phyloP scores from a whole-genome alignment of 2,888 invertebrate species.

The Gastracanthus pulcherrimus region DNA sequence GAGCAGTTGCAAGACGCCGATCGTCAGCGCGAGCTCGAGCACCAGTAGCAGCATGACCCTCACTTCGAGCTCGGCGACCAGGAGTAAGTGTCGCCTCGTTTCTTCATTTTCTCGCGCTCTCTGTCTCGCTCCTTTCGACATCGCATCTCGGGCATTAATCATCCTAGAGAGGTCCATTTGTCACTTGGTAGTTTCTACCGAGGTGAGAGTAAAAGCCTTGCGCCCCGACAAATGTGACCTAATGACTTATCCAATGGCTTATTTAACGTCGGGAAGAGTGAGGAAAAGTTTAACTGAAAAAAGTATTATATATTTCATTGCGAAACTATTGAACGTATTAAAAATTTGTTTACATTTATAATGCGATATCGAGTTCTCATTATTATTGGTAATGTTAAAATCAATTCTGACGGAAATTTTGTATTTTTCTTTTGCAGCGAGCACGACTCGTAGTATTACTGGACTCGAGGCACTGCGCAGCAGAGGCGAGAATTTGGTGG shows the following conservation, averaged over 20 bases:
- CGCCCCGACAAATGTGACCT: neutral
- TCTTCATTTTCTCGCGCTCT: neutral
- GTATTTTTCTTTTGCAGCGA: conserved; percentile 51
- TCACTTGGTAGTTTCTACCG: neutral
- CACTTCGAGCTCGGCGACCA: conserved; percentile 55
- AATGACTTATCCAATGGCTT: conserved; percentile 24
- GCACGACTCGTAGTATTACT: conserved; percentile 65
- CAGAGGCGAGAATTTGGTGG: conserved; percentile 77
- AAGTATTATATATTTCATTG: no score
- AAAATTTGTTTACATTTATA: no score
- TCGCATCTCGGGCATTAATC: conserved; percentile 29
- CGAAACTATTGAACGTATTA: no score
- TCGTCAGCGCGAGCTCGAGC: conserved; percentile 46
- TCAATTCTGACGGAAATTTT: no score
- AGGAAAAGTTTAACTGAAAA: neutral
- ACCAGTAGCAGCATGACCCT: conserved; percentile 48
- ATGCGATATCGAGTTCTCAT: no score
- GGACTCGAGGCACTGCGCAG: conserved; percentile 77
- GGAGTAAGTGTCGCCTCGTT: conserved; percentile 41
- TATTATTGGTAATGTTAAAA: no score
- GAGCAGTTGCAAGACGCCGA: conserved; percentile 15
- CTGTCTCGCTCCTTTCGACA: no score
- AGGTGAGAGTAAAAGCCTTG: neutral
- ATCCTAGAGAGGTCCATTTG: conserved; percentile 19
- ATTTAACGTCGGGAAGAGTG: no score